A percentile compares a stretch with the other conserved stretches of the same genome.
phyloP scores from a whole-genome alignment of 2,797 vertebrate genomes.

The Hydrolagus colliei region DNA sequence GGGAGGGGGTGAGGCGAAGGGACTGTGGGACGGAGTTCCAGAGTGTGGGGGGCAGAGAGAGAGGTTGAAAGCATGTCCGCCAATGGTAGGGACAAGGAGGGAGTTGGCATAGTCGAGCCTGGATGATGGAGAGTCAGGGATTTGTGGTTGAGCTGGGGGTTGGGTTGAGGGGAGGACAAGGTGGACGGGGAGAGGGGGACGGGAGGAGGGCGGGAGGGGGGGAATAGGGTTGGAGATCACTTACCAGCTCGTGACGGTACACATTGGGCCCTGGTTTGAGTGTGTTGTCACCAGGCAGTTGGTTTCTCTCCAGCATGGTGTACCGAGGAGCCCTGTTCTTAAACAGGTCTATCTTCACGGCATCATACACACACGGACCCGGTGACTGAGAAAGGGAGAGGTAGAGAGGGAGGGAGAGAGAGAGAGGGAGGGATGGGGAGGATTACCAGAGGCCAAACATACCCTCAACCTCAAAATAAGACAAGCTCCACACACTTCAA shows the following conservation, averaged over 20 bases:
- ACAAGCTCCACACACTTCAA: too few relatives aligned
- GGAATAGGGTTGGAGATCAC: background rate
- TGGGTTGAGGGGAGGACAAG: background rate
- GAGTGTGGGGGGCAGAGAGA: too few relatives aligned
- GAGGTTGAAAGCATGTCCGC: too few relatives aligned
- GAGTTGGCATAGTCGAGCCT: too few relatives aligned
- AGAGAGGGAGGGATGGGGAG: background rate
- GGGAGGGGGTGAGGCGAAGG: too few relatives aligned
- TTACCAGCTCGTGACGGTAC: slow-evolving; percentile 1
- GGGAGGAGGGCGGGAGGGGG: too few relatives aligned
- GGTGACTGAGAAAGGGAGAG: slow-evolving; percentile 8
- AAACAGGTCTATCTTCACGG: background rate
- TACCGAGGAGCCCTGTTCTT: background rate
- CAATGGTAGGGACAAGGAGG: too few relatives aligned
- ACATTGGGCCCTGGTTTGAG: slow-evolving; percentile 10
- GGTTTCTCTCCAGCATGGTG: slow-evolving; percentile 4
- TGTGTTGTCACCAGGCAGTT: background rate
- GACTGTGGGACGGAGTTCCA: too few relatives aligned
- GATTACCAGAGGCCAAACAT: background rate
- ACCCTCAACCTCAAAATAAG: too few relatives aligned
- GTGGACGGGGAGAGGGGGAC: too few relatives aligned
- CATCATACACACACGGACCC: slow-evolving; percentile 13
- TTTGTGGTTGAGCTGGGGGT: background rate
- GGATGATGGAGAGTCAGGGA: too few relatives aligned
- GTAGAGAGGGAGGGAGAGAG: background rate